Percentiles rank a stretch among this genome's conserved stretches.
phyloP scores from a whole-genome alignment of 1,140 invertebrate genomes.

The Zaprionus davidi region DNA sequence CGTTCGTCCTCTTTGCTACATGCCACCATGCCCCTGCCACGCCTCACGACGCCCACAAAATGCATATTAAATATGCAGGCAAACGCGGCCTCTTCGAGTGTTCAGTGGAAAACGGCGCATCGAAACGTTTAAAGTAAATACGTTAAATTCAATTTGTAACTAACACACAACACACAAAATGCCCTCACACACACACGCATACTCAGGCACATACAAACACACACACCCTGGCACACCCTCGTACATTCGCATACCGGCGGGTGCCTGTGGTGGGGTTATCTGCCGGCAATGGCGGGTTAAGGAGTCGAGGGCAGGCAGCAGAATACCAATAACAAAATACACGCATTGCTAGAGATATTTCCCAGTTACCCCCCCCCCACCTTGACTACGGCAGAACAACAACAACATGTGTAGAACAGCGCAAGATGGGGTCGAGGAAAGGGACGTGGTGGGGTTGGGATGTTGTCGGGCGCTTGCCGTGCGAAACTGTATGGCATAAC shows the following conservation, averaged over 20 bases:
- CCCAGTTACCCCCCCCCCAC: background rate
- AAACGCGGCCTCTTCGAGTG: constrained; percentile 26
- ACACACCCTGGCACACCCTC: background rate
- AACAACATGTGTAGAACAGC: constrained; percentile 8
- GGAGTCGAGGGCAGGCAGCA: background rate
- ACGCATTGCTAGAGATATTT: constrained; percentile 54
- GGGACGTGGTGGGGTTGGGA: background rate
- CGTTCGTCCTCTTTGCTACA: no score
- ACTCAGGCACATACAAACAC: constrained; percentile 6
- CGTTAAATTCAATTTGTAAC: constrained; percentile 73
- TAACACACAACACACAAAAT: constrained; percentile 31
- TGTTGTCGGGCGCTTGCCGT: background rate
- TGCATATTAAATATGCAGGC: constrained; percentile 49
- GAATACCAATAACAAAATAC: constrained; percentile 70
- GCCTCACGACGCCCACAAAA: constrained; percentile 18
- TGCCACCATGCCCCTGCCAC: background rate
- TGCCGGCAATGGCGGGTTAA: constrained; percentile 10
- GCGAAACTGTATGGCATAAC: constrained; percentile 37
- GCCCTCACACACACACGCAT: constrained; percentile 33
- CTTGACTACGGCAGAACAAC: background rate
- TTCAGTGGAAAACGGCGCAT: constrained; percentile 13
- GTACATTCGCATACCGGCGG: background rate
- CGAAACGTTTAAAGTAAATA: constrained; percentile 73
- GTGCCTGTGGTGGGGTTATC: constrained; percentile 35
- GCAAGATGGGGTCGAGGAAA: background rate